Evolutionary conservation across 1,140 invertebrate genomes (phyloP), one percentile per base, ranked within the genome.

Genomic region (Cyrtorhinus lividipennis): DNA sequence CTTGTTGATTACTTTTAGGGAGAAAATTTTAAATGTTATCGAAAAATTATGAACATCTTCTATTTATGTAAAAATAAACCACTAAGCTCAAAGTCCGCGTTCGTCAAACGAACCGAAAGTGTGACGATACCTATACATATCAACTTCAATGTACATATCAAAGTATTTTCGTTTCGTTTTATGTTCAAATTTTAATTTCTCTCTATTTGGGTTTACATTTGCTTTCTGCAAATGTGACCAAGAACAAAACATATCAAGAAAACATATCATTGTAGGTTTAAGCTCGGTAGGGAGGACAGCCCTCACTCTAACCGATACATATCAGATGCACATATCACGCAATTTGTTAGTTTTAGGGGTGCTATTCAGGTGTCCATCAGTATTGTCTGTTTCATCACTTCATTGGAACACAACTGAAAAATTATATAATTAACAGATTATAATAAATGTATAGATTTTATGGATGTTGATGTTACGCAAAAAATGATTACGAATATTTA

Each of bases 251-350:
- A 63, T 63, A 61, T 60, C 57, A 59, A 45, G n/a, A 24, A 46
- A 57, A 62, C 61, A 65, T 59, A 63, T 61, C 61, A 48, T 56
- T 59, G 66, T 69, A 69, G 66, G 59, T 68, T 65, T 63, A 67
- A 56, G 38, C 59, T 53, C 62, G 46, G 67, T 65, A 67, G 71
- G 70, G 48, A 10, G 10, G 20, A 10, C n/a, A n/a, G n/a, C n/a
- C n/a, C n/a, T n/a, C n/a, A n/a, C n/a, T n/a, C n/a, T n/a, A n/a
- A 71, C 73, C 71, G 68, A 73, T 75, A 74, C 72, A 72, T 75
- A 76, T 75, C 73, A 75, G 73, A 67, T 72, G 72, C 72, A 76
- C 74, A 76, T 77, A 77, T 77, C 75, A 75, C 62, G 20, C 30
- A 38, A n/a, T n/a, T n/a, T n/a, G n/a, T n/a, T n/a, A n/a, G n/a